Evolutionary conservation across 2,888 invertebrate genomes (phyloP).

Genomic region (Zygogramma bicolorata): DNA sequence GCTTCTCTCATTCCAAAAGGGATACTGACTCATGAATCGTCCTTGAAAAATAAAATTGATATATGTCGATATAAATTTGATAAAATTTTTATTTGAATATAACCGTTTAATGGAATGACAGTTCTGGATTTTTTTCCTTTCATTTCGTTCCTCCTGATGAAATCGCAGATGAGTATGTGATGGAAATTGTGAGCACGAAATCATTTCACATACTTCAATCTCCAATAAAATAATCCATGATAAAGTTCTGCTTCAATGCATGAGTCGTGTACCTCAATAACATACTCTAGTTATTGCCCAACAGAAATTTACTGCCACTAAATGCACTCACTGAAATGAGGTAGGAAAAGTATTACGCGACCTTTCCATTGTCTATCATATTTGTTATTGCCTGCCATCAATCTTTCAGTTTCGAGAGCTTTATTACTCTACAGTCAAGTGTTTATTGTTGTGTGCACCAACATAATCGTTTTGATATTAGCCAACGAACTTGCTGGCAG

Average conservation of each 20-base stretch:
- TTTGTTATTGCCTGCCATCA: slow-evolving; percentile 4
- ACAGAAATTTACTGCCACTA: neutral
- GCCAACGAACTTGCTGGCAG: neutral
- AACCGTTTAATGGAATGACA: too few relatives aligned
- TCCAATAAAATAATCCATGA: neutral
- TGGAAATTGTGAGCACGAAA: too few relatives aligned
- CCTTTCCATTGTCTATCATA: slow-evolving; percentile 4
- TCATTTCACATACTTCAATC: neutral
- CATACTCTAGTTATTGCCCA: neutral
- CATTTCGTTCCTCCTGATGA: too few relatives aligned
- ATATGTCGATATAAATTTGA: too few relatives aligned
- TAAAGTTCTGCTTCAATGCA: neutral
- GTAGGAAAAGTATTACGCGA: slow-evolving; percentile 9
- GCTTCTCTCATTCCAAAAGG: too few relatives aligned
- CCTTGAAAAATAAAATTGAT: too few relatives aligned
- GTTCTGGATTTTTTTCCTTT: too few relatives aligned
- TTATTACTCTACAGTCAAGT: slow-evolving; percentile 4
- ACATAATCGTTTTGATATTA: neutral
- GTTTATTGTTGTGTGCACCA: slow-evolving; percentile 6
- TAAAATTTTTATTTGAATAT: too few relatives aligned
- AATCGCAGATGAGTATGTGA: too few relatives aligned
- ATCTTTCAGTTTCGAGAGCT: slow-evolving; percentile 1
- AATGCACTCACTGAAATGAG: neutral
- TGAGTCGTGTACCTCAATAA: neutral
- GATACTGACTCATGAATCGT: too few relatives aligned